Percentiles rank a stretch among this genome's conserved stretches.
phyloP scores from a whole-genome alignment of 1,140 invertebrate species.

The Trichomalopsis sarcophagae region DNA sequence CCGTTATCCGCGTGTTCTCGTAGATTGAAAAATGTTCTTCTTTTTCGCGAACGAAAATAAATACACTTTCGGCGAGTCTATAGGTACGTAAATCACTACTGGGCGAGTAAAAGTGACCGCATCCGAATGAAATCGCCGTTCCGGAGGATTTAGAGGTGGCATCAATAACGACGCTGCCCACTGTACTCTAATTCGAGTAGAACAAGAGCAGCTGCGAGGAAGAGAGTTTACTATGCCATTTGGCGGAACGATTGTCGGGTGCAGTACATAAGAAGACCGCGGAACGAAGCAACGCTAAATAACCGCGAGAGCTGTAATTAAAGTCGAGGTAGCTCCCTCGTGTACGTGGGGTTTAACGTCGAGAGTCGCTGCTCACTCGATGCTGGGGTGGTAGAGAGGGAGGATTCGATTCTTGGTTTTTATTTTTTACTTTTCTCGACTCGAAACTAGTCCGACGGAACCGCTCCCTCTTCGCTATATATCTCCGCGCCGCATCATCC shows the following conservation, averaged over 20 bases:
- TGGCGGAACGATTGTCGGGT: background rate
- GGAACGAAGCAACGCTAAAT: constrained; percentile 10
- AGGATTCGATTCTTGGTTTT: background rate
- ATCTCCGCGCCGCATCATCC: too few species aligned
- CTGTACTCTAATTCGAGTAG: background rate
- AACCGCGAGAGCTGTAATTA: background rate
- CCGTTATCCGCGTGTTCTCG: too few species aligned
- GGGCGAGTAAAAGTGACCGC: background rate
- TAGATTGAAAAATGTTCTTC: background rate
- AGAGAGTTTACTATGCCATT: constrained; percentile 12
- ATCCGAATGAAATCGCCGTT: background rate
- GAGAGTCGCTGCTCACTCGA: background rate
- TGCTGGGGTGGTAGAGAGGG: background rate
- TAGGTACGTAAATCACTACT: background rate
- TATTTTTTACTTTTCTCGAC: too few species aligned
- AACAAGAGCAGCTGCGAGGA: background rate
- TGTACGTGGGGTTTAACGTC: background rate
- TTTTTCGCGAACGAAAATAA: too few species aligned
- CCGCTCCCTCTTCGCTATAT: too few species aligned
- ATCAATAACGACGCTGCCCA: background rate
- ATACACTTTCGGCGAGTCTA: too few species aligned
- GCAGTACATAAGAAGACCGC: constrained; percentile 10
- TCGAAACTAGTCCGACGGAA: too few species aligned
- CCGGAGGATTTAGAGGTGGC: background rate
- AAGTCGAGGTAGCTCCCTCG: background rate